Percentiles rank a stretch among this genome's conserved stretches.
Evolutionary conservation across 2,113 vertebrate species (phyloP).

Genomic region (Herpailurus yagouaroundi): DNA sequence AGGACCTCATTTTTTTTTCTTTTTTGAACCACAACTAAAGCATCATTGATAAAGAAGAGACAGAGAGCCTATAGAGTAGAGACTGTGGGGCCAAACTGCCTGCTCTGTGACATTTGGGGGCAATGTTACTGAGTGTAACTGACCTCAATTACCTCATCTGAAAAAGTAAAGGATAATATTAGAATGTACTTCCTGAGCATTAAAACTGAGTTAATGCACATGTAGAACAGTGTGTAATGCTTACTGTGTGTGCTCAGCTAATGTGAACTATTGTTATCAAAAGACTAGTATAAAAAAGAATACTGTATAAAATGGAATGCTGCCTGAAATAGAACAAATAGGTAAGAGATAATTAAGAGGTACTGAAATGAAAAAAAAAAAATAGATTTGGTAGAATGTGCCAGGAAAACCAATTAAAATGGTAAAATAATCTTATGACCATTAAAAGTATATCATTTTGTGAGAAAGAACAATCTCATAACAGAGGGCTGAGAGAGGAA

Average conservation of each 20-base stretch:
- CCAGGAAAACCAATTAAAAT: background rate
- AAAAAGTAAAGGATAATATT: background rate
- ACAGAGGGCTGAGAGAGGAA: background rate
- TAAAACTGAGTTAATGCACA: conserved; percentile 7
- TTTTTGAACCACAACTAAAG: background rate
- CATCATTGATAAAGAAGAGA: background rate
- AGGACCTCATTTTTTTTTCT: background rate
- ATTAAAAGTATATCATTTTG: background rate
- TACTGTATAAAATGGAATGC: background rate
- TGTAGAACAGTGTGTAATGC: background rate
- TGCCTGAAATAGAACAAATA: background rate
- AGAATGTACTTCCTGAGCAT: background rate
- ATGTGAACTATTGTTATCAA: background rate
- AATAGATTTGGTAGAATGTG: background rate
- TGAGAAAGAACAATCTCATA: conserved; percentile 10
- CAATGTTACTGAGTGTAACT: background rate
- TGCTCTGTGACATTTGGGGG: background rate
- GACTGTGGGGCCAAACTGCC: background rate
- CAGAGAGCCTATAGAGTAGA: background rate
- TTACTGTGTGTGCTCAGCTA: background rate
- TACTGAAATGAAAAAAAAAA: background rate
- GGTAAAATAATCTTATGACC: background rate
- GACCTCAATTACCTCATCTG: background rate
- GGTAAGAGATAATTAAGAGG: background rate
- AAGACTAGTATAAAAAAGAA: background rate